Conservation (phyloP, 2,797 vertebrate genomes). For the Argya squamiceps region DNA sequence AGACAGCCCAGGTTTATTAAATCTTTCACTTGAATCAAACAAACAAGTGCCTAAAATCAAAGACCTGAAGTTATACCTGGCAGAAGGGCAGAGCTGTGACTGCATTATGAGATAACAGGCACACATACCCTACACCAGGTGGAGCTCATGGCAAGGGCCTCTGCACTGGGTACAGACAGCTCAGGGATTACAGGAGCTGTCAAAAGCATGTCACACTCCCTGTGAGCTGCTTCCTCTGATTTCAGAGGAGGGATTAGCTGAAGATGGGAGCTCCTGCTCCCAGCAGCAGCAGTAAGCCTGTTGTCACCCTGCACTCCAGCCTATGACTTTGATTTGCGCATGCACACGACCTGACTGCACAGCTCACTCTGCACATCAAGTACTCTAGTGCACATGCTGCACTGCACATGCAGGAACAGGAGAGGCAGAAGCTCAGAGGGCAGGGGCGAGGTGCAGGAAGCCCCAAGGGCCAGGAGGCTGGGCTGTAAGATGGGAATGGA, state of each 20-base stretch:
- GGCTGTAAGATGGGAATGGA: not conserved
- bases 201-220: not conserved
- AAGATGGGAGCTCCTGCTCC: not conserved
- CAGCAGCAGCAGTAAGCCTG: not conserved
- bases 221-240: not conserved
- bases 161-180: not conserved
- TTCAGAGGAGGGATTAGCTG: not conserved
- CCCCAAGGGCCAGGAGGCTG: fast-evolving
- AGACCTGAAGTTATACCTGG: not conserved
- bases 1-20: not conserved
- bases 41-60: not conserved
- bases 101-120: not conserved
- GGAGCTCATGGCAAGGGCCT: not conserved
- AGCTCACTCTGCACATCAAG: not conserved
- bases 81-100: not conserved
- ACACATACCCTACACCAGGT: not conserved
- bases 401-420: not conserved
- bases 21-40: not conserved
- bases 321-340: not conserved
- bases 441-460: fast-evolving
- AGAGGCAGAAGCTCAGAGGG: not conserved
- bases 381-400: not conserved
- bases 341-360: not conserved
- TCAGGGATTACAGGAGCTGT: not conserved
- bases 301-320: not conserved